Evolutionary conservation across 2,797 vertebrate genomes (phyloP), one percentile per base, ranked within the genome.

Genomic region (Dipus sagitta): DNA sequence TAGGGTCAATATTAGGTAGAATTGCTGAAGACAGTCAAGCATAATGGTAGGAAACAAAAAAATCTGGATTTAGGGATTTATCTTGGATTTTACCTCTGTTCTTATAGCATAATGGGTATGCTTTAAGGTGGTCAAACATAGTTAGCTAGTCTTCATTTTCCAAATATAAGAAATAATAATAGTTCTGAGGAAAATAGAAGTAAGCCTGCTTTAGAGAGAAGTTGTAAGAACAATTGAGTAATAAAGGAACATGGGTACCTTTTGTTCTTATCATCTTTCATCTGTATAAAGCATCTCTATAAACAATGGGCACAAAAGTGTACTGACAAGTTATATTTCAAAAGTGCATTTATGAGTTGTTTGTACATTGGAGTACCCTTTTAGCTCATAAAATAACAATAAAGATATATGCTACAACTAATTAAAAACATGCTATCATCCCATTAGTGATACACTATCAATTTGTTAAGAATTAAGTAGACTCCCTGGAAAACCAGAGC

Each of bases 391-490:
- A 70, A 78, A 75, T 87, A 91, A 9, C n/a, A 81, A 84, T 52
- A 76, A 62, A 74, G 92, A 81, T 83, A 90, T 23, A 60, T 13
- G n/a, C 77, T 91, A 90, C 8, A 68, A 3, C 54, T 78, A 38
- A 64, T 42, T 14, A 15, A 84, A 92, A 76, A 34, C 86, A 42
- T 88, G 32, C 6, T 38, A 74, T 88, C 28, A 90, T 2, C 62
- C 65, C n/a, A 81, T 82, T 76, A 79, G 3, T 75, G 23, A 76
- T 76, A 74, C 11, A 32, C 21, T 78, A 18, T 54, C 80, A 81
- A 91, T 64, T 83, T 85, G 15, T 42, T 87, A 26, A n/a, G 24
- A 32, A 18, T 88, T 93, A 94, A 94, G 62, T 71, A 86, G 70
- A 6, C 24, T 93, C 20, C 18, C 47, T 86, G 58, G 34, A 72